Evolutionary conservation across 2,113 vertebrate species (phyloP).

Genomic region (Holacanthus passer): DNA sequence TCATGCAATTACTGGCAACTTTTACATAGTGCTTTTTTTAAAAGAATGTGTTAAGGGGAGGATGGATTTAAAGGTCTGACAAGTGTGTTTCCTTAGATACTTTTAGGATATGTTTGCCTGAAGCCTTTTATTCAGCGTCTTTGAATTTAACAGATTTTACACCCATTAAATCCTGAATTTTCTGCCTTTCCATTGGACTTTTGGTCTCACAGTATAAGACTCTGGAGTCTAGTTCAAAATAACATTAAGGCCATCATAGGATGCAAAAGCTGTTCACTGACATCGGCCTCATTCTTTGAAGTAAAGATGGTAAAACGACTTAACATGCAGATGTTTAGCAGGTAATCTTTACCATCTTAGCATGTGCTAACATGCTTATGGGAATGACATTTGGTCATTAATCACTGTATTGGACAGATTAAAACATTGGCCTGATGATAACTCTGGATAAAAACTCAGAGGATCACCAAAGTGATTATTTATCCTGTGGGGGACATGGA

Average conservation of each 20-base stretch:
- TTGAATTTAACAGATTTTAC: neutral
- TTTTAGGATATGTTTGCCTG: neutral
- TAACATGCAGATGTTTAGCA: neutral
- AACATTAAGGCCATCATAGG: neutral
- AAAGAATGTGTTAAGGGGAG: neutral
- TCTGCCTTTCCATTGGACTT: neutral
- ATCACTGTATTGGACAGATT: neutral
- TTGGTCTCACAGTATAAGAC: neutral
- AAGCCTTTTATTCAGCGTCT: neutral
- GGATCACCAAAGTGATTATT: neutral
- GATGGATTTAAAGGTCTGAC: neutral
- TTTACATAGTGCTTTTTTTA: conserved; percentile 7
- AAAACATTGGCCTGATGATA: neutral
- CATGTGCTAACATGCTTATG: neutral
- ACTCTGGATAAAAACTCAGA: neutral
- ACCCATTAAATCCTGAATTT: neutral
- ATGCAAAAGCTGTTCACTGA: neutral
- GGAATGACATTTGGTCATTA: neutral
- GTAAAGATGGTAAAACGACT: neutral
- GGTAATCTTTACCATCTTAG: neutral
- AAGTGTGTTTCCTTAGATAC: neutral
- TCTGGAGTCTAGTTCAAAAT: neutral
- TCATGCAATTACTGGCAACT: neutral
- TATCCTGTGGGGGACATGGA: too few relatives aligned
- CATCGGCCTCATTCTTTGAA: neutral